Evolutionary conservation across 2,888 invertebrate species (phyloP).

Genomic region (Serripes groenlandicus): DNA sequence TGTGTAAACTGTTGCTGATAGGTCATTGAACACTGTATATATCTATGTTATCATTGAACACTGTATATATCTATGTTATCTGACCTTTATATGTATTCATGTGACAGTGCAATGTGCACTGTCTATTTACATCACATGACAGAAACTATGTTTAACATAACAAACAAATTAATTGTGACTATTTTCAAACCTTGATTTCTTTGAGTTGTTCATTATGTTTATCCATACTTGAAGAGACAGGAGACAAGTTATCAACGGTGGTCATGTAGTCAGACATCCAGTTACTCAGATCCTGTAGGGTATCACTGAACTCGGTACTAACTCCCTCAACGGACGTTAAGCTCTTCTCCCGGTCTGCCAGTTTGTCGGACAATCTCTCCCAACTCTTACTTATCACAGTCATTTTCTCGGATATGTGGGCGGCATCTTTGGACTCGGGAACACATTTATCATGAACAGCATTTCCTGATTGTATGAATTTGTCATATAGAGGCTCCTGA

Average conservation of each 20-base stretch:
- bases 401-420: slow-evolving; percentile 86
- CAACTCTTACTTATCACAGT: slow-evolving; percentile 91
- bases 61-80: too few relatives aligned
- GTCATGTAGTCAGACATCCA: slow-evolving; percentile 96
- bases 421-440: slow-evolving; percentile 85
- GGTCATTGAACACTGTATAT: too few relatives aligned
- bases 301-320: slow-evolving; percentile 96
- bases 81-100: too few relatives aligned
- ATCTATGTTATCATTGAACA: too few relatives aligned
- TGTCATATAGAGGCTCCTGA: slow-evolving; percentile 95
- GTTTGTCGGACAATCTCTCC: slow-evolving; percentile 90
- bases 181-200: slow-evolving; percentile 88
- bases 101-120: too few relatives aligned
- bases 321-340: slow-evolving; percentile 96
- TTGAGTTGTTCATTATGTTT: slow-evolving; percentile 94
- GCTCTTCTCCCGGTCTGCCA: slow-evolving; percentile 87
- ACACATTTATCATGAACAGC: slow-evolving; percentile 90
- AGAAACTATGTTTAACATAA: too few relatives aligned
- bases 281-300: slow-evolving; percentile 93
- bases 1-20: too few relatives aligned
- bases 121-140: too few relatives aligned
- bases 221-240: slow-evolving; percentile 88
- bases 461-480: slow-evolving; percentile 93
- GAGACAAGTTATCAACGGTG: slow-evolving; percentile 93
- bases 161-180: not conserved